Base-by-base conservation (phyloP, 1,140 invertebrate species). In the Ephestia elutella region DNA sequence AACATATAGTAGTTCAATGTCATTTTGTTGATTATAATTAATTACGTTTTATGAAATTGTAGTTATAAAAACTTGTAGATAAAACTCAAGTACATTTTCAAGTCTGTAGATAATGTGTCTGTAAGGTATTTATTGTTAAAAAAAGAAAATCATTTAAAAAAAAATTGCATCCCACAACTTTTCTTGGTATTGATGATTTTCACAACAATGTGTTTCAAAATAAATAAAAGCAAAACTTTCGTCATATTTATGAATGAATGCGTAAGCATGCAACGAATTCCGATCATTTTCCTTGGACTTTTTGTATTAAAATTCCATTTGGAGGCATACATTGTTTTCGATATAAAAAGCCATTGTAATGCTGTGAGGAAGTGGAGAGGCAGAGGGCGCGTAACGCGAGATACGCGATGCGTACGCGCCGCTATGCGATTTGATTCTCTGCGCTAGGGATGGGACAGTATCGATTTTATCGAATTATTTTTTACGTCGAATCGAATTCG, bases 361-460 rank as follows among this genome's bases (percentile, higher is more conserved):
- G 63, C 61, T 56, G 71, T 62, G 71, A 80, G 75, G 76, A 83
- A 83, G 79, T 78, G 73, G 71, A 15, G 59, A 75, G n/a, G n/a
- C n/a, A n/a, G 74, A 55, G 67, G 59, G 63, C 63, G 75, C 74
- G 76, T 80, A 80, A 81, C 75, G 76, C 77, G 73, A 80, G 71
- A 70, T 75, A 44, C 38, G 38, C 73, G 70, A 65, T 64, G 60
- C 73, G 73, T 79, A 82, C 75, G 79, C 73, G 72, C 65, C 63
- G 80, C 75, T 80, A 81, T 85, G 71, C 73, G 63, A 69, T 63
- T 65, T 62, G 71, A 78, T 82, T 75, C 71, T 61, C 44, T 51
- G 17, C 49, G 60, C 60, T 79, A 84, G 78, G 35, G 73, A 66
- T 79, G 77, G 44, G 44, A 28, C 19, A 18, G 21, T 48, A 49